These are phyloP conservation scores for Eupeodes luniger DNA, from an alignment of 2,888 invertebrate species.

Conservation along the genomic window DNA sequence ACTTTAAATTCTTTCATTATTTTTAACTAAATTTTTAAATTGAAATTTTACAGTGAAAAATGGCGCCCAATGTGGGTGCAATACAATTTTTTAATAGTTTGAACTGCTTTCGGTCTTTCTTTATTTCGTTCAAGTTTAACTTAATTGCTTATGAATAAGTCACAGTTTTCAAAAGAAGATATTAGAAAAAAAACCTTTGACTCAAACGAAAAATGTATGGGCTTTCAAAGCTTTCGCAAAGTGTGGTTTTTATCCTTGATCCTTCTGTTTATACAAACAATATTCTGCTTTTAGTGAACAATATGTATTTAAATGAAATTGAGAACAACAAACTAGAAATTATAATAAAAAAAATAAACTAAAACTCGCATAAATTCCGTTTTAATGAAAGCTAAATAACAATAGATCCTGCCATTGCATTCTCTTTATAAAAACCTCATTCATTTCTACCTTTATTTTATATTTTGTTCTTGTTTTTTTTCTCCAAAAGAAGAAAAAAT, in stretches of 20 bases:
- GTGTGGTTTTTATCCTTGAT: conserved; percentile 57
- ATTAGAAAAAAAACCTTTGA: not conserved
- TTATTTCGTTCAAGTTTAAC: not conserved
- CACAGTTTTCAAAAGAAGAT: too few species aligned
- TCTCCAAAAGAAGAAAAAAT: not conserved
- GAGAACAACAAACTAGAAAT: conserved; percentile 30
- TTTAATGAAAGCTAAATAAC: conserved; percentile 43
- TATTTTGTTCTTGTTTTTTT: not conserved
- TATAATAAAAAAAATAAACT: not conserved
- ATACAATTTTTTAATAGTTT: not conserved
- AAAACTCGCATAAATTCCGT: conserved; percentile 44
- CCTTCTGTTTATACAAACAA: conserved; percentile 45
- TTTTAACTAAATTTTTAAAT: too few species aligned
- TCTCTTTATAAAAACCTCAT: conserved; percentile 46
- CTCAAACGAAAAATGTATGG: not conserved
- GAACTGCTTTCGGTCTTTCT: not conserved
- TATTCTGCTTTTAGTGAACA: conserved; percentile 38
- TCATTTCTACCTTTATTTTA: conserved; percentile 36
- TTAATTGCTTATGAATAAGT: not conserved
- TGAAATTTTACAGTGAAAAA: not conserved
- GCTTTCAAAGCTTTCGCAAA: not conserved
- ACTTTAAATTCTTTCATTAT: too few species aligned
- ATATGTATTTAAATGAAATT: conserved; percentile 27
- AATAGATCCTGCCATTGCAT: conserved; percentile 62
- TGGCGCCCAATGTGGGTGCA: not conserved